Evolutionary conservation across 2,888 invertebrate genomes (phyloP).

Genomic region (Thumatha senex): DNA sequence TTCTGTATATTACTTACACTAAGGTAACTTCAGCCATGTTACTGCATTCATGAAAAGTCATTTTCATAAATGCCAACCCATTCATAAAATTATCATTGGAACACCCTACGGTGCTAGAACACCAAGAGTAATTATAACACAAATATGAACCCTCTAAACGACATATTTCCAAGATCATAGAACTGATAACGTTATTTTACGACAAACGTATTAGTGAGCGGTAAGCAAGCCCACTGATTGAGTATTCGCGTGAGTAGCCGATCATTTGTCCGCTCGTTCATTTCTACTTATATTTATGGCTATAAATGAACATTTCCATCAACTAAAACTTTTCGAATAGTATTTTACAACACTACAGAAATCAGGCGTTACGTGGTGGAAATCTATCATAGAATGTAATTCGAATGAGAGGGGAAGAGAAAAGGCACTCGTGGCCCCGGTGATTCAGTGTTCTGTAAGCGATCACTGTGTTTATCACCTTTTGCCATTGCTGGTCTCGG

Average conservation of each 20-base stretch:
- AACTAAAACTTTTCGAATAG: too few relatives aligned
- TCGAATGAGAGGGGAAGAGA: too few relatives aligned
- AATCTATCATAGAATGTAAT: too few relatives aligned
- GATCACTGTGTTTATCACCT: too few relatives aligned
- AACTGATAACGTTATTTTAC: constrained; percentile 32
- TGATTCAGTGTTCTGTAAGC: too few relatives aligned
- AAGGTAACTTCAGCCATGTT: too few relatives aligned
- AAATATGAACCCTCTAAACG: constrained; percentile 14
- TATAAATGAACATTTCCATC: background rate
- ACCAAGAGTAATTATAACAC: constrained; percentile 18
- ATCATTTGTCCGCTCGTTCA: constrained; percentile 7
- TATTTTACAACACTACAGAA: too few relatives aligned
- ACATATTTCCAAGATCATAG: constrained; percentile 20
- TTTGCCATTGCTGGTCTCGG: too few relatives aligned
- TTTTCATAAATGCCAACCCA: too few relatives aligned
- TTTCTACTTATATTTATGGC: constrained; percentile 34
- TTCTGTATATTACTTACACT: too few relatives aligned
- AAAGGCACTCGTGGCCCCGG: constrained; percentile 3
- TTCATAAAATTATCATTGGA: background rate
- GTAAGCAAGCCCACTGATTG: constrained; percentile 33
- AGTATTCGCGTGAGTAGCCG: constrained; percentile 34
- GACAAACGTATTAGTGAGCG: constrained; percentile 31
- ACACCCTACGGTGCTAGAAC: background rate
- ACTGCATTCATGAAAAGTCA: background rate
- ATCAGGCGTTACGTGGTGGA: too few relatives aligned